Evolutionary conservation across 2,888 invertebrate species (phyloP), one percentile per base, ranked within the genome.

Genomic region (Campopleginae sp.): DNA sequence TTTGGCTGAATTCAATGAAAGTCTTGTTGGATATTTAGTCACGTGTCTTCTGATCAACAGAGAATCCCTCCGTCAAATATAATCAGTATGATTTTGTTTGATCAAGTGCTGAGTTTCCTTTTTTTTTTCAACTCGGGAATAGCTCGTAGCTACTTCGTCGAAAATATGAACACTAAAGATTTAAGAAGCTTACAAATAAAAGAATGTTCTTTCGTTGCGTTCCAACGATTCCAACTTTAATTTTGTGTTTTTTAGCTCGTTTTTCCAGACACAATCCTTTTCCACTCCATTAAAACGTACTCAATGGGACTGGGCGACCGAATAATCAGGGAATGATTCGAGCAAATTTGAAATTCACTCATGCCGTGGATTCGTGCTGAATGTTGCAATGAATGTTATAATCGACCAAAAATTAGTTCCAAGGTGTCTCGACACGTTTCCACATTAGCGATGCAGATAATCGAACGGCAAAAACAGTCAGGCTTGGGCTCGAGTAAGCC

Each of bases 191-290:
- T 14, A 58, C 5, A 14, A 58, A 58, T 58, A 58, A 54, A 54
- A 54, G 51, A 19, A 54, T 54, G 54, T 58, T 58, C 27, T 27
- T 27, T 58, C 58, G 27, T 58, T 58, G 58, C 58, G 14, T 23
- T 58, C 58, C 27, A 58, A 58, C 27, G 58, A 58, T 58, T 27
- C 58, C 14, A 58, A 58, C 27, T 27, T 27, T 27, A 58, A 58
- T 23, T 5, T 14, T 51, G 6, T n/a, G n/a, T 23, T 54, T 54
- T 54, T 23, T 0, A 54, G 0, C 12, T 19, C 12, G 10, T 12
- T 54, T 54, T 54, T 23, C 12, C 23, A 54, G 8, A 10, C 10
- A 54, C 12, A 19, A 54, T 23, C 54, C 23, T 54, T 12, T 10
- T 54, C 23, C 23, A 27, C 14, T 58, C 27, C 27, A 58, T 2